Percentiles rank a stretch among this genome's conserved stretches.
phyloP scores from a whole-genome alignment of 2,888 invertebrate genomes.

The Bombyx huttoni region DNA sequence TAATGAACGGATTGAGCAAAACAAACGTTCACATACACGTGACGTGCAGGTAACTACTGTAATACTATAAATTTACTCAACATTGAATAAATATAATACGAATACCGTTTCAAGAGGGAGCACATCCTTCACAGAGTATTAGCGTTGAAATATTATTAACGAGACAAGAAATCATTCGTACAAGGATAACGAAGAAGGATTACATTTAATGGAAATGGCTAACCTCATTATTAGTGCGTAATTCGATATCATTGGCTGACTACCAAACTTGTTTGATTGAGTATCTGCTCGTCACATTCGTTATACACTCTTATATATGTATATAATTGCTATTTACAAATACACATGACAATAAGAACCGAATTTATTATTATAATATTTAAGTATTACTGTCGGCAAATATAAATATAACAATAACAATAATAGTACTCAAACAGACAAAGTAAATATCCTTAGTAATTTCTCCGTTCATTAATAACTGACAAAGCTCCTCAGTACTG shows the following conservation, averaged over 20 bases:
- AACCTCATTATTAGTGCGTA: slow-evolving; percentile 1
- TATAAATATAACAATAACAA: neutral
- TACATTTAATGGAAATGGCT: neutral
- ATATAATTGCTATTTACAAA: no score
- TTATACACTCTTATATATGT: no score
- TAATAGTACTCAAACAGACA: slow-evolving; percentile 8
- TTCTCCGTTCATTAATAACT: slow-evolving; percentile 46
- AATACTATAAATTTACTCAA: no score
- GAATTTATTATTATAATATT: no score
- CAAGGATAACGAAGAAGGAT: slow-evolving; percentile 1
- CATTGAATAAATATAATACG: no score
- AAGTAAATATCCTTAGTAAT: slow-evolving; percentile 34
- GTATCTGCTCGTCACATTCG: neutral
- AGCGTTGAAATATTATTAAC: no score
- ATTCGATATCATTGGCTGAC: slow-evolving; percentile 1
- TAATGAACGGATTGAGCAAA: no score
- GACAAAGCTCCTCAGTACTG: slow-evolving; percentile 34
- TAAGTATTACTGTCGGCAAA: neutral
- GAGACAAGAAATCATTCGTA: neutral
- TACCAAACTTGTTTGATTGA: slow-evolving; percentile 1
- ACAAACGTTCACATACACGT: no score
- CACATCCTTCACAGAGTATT: no score
- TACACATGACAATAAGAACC: no score
- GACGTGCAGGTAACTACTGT: no score
- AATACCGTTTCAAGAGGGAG: no score